Percentiles rank a stretch among this genome's conserved stretches.
phyloP scores from a whole-genome alignment of 2,113 vertebrate genomes.

The Cariama cristata region DNA sequence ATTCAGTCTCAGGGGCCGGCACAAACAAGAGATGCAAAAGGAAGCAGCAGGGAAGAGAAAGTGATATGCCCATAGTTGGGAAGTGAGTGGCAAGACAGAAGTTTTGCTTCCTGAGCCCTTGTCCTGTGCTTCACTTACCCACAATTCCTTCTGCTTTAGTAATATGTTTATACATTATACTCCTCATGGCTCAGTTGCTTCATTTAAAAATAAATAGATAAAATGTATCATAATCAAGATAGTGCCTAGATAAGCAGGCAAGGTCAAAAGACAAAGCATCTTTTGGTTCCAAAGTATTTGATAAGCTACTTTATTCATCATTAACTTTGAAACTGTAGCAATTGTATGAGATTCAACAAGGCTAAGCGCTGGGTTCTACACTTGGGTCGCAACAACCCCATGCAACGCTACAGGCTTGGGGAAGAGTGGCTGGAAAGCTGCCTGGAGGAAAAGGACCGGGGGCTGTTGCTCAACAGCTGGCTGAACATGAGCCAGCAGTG shows the following conservation, averaged over 20 bases:
- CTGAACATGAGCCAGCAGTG: not conserved
- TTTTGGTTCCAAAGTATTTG: not conserved
- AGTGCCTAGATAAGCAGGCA: not conserved
- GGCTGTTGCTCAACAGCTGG: not conserved
- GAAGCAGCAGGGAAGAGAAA: not conserved
- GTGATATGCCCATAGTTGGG: not conserved
- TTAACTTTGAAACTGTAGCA: not conserved
- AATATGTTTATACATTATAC: not conserved
- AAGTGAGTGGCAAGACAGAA: not conserved
- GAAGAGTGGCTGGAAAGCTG: not conserved
- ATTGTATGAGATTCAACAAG: not conserved
- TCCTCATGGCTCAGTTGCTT: not conserved
- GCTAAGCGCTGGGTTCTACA: not conserved
- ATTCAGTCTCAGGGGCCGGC: not conserved
- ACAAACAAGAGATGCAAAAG: not conserved
- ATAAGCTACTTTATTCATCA: not conserved
- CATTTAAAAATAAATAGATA: not conserved
- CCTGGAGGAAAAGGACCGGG: not conserved
- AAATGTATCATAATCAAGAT: not conserved
- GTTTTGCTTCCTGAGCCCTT: not conserved
- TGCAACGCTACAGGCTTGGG: accelerated
- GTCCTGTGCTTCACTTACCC: not conserved
- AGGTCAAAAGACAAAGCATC: not conserved
- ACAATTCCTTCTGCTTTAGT: not conserved
- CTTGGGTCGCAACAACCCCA: not conserved